A percentile compares a stretch with the other conserved stretches of the same genome.
phyloP scores from a whole-genome alignment of 2,797 vertebrate genomes.

The Macroramphosus scolopax region DNA sequence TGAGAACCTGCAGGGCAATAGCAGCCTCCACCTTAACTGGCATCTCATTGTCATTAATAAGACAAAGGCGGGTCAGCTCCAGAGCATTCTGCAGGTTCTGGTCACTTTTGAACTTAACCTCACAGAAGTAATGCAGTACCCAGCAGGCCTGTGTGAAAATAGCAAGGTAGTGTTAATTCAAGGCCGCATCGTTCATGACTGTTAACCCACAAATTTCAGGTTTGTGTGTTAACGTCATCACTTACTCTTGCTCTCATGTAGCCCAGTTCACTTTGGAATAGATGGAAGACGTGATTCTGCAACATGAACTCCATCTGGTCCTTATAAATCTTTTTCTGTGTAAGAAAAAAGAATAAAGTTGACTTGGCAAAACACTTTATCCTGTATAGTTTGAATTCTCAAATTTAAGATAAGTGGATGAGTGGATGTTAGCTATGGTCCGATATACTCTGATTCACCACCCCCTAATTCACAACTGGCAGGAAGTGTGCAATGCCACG shows the following conservation, averaged over 20 bases:
- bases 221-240: background rate
- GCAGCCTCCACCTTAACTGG: conserved; percentile 98
- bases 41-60: conserved; percentile 98
- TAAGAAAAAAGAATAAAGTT: background rate
- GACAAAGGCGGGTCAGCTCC: conserved; percentile 91
- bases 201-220: conserved; percentile 1
- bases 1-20: conserved; percentile 97
- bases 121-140: conserved; percentile 99
- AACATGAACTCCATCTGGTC: conserved; percentile 99
- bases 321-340: conserved; percentile 98
- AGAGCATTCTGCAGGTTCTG: conserved; percentile 96
- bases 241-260: conserved; percentile 99
- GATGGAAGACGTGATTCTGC: conserved; percentile 96
- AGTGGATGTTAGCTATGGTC: no score
- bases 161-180: background rate
- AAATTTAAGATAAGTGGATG: no score
- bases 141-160: conserved; percentile 87
- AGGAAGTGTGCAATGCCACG: no score
- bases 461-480: no score
- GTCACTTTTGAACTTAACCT: conserved; percentile 98
- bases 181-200: background rate
- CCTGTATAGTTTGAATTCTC: no score
- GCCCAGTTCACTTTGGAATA: conserved; percentile 95
- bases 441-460: no score
- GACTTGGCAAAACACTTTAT: background rate